Percentiles rank a stretch among this genome's conserved stretches.
Conservation (phyloP, 2,797 vertebrate genomes). For the Aplochiton taeniatus region DNA sequence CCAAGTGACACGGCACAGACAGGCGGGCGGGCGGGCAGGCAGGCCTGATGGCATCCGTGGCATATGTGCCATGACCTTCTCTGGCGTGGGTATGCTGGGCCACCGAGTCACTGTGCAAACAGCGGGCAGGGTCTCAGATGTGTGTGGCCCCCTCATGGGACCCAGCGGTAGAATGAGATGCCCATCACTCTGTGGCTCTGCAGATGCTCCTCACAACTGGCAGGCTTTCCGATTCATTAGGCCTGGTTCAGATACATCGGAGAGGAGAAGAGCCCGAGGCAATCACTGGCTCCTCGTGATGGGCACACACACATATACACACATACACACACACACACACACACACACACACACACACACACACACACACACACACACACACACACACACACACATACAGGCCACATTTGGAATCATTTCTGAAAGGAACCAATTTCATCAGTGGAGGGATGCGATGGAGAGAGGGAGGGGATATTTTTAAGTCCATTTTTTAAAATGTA, state of each 20-base stretch:
- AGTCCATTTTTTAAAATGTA: too few species aligned
- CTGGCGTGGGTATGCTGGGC: slow-evolving; percentile 52
- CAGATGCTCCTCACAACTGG: slow-evolving; percentile 84
- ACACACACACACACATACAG: slow-evolving; percentile 18
- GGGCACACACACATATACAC: slow-evolving; percentile 23
- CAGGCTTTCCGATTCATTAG: slow-evolving; percentile 88
- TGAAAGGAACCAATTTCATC: slow-evolving; percentile 69
- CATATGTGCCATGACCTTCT: slow-evolving; percentile 79
- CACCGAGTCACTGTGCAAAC: slow-evolving; percentile 61
- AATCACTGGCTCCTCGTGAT: slow-evolving; percentile 67
- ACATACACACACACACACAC: not conserved
- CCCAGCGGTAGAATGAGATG: slow-evolving; percentile 83
- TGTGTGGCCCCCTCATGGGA: slow-evolving; percentile 66
- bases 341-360: slow-evolving; percentile 1
- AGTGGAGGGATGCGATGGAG: slow-evolving; percentile 52
- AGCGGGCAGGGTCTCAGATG: slow-evolving; percentile 79
- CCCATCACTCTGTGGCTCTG: slow-evolving; percentile 87
- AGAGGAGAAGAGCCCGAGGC: slow-evolving; percentile 74
- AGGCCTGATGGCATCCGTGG: slow-evolving; percentile 65
- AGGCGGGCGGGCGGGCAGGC: slow-evolving; percentile 40
- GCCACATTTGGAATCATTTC: slow-evolving; percentile 62
- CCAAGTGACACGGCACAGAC: slow-evolving; percentile 30
- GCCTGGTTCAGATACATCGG: slow-evolving; percentile 83
- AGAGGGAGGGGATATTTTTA: slow-evolving; percentile 42
- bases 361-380: slow-evolving; percentile 1